Percentiles rank a stretch among this genome's conserved stretches.
Evolutionary conservation across 2,113 vertebrate genomes (phyloP).

Genomic region (Gracilinanus agilis): DNA sequence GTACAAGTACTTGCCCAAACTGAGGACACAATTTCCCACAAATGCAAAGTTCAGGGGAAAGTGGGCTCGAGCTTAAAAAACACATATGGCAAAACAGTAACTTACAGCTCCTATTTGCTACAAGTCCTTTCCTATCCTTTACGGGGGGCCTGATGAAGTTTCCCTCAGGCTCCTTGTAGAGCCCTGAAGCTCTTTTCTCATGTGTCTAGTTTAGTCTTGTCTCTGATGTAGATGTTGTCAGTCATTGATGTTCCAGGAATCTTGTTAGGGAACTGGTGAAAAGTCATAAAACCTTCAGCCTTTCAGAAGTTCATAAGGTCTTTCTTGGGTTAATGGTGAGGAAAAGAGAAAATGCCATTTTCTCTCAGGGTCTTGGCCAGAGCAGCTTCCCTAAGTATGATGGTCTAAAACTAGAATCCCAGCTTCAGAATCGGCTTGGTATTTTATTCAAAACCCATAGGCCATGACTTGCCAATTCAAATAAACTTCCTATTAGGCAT

Average conservation of each 20-base stretch:
- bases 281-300: not conserved
- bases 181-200: not conserved
- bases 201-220: not conserved
- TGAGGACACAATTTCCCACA: not conserved
- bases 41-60: not conserved
- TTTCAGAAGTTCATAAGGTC: not conserved
- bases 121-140: not conserved
- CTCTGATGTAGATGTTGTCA: not conserved
- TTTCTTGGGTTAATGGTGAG: not conserved
- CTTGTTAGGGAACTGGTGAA: not conserved
- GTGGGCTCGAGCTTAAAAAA: not conserved
- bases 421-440: not conserved
- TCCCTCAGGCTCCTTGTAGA: not conserved
- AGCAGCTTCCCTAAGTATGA: not conserved
- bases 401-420: not conserved
- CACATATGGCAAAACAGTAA: not conserved
- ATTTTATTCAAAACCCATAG: not conserved
- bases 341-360: not conserved
- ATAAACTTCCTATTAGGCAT: slow-evolving; percentile 24
- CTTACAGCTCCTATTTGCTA: not conserved
- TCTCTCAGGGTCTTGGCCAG: not conserved
- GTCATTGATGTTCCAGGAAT: not conserved
- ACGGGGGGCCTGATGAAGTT: not conserved
- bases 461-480: not conserved
- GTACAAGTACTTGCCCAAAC: not conserved